phyloP scores from a whole-genome alignment of 2,888 invertebrate genomes.

The Leuctra nigra region DNA sequence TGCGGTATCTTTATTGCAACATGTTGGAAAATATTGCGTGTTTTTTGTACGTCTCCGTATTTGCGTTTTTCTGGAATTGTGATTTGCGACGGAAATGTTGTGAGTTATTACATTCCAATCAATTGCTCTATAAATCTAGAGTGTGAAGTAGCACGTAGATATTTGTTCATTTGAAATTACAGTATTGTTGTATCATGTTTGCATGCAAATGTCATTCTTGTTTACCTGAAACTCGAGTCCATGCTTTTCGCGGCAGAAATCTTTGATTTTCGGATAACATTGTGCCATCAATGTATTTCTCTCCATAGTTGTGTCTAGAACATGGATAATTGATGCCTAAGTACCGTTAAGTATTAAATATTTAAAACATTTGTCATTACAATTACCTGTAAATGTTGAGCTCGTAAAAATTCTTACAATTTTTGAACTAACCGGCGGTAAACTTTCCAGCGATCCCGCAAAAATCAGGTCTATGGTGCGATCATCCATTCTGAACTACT shows the following conservation, averaged over 20 bases:
- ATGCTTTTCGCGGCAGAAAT: slow-evolving; percentile 94
- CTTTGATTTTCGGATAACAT: slow-evolving; percentile 94
- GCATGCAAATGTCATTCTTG: too few species aligned
- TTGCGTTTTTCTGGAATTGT: too few species aligned
- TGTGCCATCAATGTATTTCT: slow-evolving; percentile 96
- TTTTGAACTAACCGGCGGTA: slow-evolving; percentile 95
- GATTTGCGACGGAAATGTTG: too few species aligned
- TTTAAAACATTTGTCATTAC: background rate
- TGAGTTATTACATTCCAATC: too few species aligned
- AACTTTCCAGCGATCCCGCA: slow-evolving; percentile 73
- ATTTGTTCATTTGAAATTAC: too few species aligned
- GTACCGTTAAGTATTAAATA: background rate
- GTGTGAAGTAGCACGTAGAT: too few species aligned
- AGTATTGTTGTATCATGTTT: too few species aligned
- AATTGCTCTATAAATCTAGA: too few species aligned
- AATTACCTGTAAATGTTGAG: slow-evolving; percentile 92
- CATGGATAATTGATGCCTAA: too few species aligned
- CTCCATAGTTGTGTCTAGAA: slow-evolving; percentile 91
- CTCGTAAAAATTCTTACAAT: slow-evolving; percentile 97
- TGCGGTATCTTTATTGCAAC: too few species aligned
- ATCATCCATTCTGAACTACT: slow-evolving; percentile 83
- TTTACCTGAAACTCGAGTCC: slow-evolving; percentile 94
- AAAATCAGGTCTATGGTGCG: slow-evolving; percentile 86
- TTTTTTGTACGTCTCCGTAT: too few species aligned
- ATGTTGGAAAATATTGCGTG: too few species aligned